phyloP scores from a whole-genome alignment of 1,140 invertebrate species.

The Capitella teleta region DNA sequence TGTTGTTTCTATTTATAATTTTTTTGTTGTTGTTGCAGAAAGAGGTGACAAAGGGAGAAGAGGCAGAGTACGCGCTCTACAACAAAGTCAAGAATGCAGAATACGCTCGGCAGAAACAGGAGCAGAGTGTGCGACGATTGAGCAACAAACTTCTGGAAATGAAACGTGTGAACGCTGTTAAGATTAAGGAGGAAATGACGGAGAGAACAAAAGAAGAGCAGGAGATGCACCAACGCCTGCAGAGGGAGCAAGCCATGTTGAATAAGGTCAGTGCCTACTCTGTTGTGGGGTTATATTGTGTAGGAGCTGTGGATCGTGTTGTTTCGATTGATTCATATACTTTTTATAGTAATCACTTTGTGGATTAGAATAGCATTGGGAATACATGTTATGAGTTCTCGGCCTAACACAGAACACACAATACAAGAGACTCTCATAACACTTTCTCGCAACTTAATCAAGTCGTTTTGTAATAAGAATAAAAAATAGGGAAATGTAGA shows the following conservation, averaged over 20 bases:
- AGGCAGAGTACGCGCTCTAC: conserved; percentile 26
- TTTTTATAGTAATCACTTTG: too few relatives aligned
- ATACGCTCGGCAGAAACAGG: conserved; percentile 31
- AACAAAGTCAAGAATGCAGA: conserved; percentile 29
- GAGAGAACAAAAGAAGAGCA: conserved; percentile 19
- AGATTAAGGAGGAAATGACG: conserved; percentile 22
- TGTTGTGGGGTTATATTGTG: too few relatives aligned
- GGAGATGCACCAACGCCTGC: conserved; percentile 23
- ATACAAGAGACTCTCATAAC: too few relatives aligned
- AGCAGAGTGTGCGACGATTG: conserved; percentile 23
- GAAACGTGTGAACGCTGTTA: conserved; percentile 24
- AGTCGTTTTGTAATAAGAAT: too few relatives aligned
- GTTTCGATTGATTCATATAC: too few relatives aligned
- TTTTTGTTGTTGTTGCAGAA: conserved; percentile 18
- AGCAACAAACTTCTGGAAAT: conserved; percentile 22
- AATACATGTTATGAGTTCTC: too few relatives aligned
- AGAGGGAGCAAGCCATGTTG: conserved; percentile 28
- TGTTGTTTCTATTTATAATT: conserved; percentile 8
- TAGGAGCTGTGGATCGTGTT: too few relatives aligned
- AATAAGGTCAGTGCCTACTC: conserved; percentile 37
- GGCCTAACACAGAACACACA: too few relatives aligned
- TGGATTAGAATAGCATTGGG: too few relatives aligned
- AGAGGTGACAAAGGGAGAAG: conserved; percentile 31
- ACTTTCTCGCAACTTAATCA: too few relatives aligned
- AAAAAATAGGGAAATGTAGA: too few relatives aligned